phyloP scores from a whole-genome alignment of 2,888 invertebrate genomes.

The Atrina japonica region DNA sequence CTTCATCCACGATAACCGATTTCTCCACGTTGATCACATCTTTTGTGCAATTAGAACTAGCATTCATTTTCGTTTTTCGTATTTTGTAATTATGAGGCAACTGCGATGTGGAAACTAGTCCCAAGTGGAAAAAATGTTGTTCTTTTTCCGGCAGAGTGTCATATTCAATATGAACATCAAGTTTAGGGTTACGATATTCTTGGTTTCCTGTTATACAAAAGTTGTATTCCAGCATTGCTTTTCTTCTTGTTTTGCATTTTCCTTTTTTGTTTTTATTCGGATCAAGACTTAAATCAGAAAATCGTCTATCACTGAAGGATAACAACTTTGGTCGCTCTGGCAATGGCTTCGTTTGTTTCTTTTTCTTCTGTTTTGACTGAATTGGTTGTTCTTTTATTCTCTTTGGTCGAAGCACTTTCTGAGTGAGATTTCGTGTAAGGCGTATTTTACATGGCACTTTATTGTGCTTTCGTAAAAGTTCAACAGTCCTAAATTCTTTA shows the following conservation, averaged over 20 bases:
- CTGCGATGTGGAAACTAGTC: constrained; percentile 38
- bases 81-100: background rate
- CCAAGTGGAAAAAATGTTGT: constrained; percentile 54
- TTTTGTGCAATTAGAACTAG: constrained; percentile 16
- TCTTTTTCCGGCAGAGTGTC: constrained; percentile 55
- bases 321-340: constrained; percentile 26
- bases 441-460: constrained; percentile 56
- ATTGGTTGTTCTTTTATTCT: constrained; percentile 22
- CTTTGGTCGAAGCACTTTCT: constrained; percentile 58
- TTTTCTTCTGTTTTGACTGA: constrained; percentile 28
- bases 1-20: background rate
- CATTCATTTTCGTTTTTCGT: constrained; percentile 1
- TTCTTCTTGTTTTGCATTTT: constrained; percentile 23
- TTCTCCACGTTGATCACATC: background rate
- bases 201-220: constrained; percentile 33
- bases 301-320: constrained; percentile 13
- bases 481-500: constrained; percentile 51
- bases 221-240: constrained; percentile 20
- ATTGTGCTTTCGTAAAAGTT: constrained; percentile 57
- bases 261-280: constrained; percentile 18
- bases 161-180: constrained; percentile 31
- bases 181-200: constrained; percentile 6
- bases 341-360: constrained; percentile 25
- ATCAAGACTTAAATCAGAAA: constrained; percentile 20
- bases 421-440: constrained; percentile 59